Conservation (phyloP, 1,140 invertebrate species). For the Propsilocerus akamusi region DNA sequence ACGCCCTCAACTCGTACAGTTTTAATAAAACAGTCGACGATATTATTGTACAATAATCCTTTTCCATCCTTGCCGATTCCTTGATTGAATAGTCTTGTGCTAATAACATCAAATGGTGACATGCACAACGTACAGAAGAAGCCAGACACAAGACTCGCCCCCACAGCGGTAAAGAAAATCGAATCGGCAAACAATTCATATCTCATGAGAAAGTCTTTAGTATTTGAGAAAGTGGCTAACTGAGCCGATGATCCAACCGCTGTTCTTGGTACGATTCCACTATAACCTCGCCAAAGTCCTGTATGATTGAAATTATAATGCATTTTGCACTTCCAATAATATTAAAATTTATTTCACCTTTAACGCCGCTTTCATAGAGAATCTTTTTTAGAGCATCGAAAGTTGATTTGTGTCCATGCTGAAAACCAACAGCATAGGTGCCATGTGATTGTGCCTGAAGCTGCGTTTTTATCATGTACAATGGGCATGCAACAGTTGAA, state of each 20-base stretch:
- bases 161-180: slow-evolving; percentile 43
- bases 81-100: slow-evolving; percentile 76
- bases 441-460: slow-evolving; percentile 53
- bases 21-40: slow-evolving; percentile 55
- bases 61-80: slow-evolving; percentile 37
- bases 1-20: slow-evolving; percentile 51
- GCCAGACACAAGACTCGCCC: slow-evolving; percentile 54
- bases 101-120: slow-evolving; percentile 74
- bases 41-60: slow-evolving; percentile 47
- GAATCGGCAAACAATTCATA: slow-evolving; percentile 31
- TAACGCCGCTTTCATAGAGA: slow-evolving; percentile 47
- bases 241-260: slow-evolving; percentile 65
- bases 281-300: slow-evolving; percentile 49
- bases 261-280: slow-evolving; percentile 49
- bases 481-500: slow-evolving; percentile 56
- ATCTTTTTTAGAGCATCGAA: slow-evolving; percentile 39
- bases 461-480: slow-evolving; percentile 59
- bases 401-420: slow-evolving; percentile 51
- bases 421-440: slow-evolving; percentile 65
- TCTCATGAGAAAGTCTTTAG: slow-evolving; percentile 36
- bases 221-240: slow-evolving; percentile 50
- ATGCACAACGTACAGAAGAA: slow-evolving; percentile 52
- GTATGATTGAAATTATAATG: not conserved
- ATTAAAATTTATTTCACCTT: slow-evolving; percentile 14
- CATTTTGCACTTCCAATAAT: not conserved